Conservation (phyloP, 2,797 vertebrate genomes). For the Lerista edwardsae region DNA sequence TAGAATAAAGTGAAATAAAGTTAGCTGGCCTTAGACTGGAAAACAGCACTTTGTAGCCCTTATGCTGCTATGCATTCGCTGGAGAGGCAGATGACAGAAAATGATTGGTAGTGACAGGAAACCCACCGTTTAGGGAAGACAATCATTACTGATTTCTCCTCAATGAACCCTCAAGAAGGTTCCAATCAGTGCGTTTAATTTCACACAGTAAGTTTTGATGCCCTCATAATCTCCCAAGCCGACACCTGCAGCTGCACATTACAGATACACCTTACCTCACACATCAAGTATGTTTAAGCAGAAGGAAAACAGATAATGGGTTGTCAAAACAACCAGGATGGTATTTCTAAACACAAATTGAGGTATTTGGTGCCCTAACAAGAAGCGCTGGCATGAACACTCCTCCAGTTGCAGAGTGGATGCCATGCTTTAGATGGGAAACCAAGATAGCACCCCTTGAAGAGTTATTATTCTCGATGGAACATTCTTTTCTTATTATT, state of each 20-base stretch:
- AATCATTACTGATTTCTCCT: no score
- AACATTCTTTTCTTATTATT: neutral
- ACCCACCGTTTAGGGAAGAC: neutral
- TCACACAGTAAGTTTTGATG: neutral
- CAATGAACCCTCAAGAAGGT: neutral
- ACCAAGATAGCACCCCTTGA: neutral
- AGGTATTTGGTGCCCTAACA: neutral
- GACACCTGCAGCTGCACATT: neutral
- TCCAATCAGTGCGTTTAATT: neutral
- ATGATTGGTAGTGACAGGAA: neutral
- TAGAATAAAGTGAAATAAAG: neutral
- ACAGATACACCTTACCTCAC: slow-evolving; percentile 12
- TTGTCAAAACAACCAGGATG: neutral
- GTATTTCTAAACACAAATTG: slow-evolving; percentile 3
- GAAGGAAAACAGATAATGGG: neutral
- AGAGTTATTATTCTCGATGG: neutral
- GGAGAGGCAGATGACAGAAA: neutral
- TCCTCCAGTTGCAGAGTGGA: neutral
- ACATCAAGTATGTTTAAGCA: neutral
- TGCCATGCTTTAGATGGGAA: slow-evolving; percentile 1
- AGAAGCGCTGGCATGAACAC: neutral
- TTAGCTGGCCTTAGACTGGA: neutral
- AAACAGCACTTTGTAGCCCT: neutral
- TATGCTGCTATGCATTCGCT: neutral
- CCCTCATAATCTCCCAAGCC: neutral